Base-by-base conservation (phyloP, 2,113 vertebrate species). In the Periophthalmodon schlosseri region DNA sequence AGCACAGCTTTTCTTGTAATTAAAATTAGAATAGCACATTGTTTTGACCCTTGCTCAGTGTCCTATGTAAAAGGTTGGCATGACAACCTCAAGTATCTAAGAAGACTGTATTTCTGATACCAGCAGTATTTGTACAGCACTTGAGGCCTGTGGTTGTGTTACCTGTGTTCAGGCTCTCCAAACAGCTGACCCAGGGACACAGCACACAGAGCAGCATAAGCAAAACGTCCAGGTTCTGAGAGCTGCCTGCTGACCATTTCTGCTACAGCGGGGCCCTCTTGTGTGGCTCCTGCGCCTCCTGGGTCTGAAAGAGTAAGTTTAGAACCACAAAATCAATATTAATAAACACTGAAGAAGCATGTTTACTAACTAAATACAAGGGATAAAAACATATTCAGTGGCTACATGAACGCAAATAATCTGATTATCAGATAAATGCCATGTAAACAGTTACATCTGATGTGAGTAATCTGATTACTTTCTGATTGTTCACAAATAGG, bases 181-280 rank as follows among this genome's bases (percentile, higher is more conserved):
- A 96, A 99, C 5, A 99, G 79, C 69, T 93, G 84, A 0, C 95
- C 93, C 47, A 99, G 82, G 13, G 96, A 96, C 33, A 96, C 83
- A 0, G 87, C 92, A n/a, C 96, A 97, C 16, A 99, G 92, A 0
- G 95, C 97, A 0, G 94, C 95, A 0, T 92, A 97, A 0, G 97
- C 94, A 24, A 99, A 99, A 0, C 95, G 94, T 18, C 87, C 95
- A 0, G 95, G 84, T 33, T 99, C 96, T 0, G 80, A 82, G 82
- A 99, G 86, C 83, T 39, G 91, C 52, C 70, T 87, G 79, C 95
- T 91, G 34, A 80, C 3, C 0, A 86, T 70, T 0, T 56, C 78
- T 20, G 81, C 76, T 24, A 70, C 58, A 24, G 24, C n/a, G 15
- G 72, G 70, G 33, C 16, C 24, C 68, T 46, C 64, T 75, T 50